Percentiles rank a stretch among this genome's conserved stretches.
These are phyloP conservation scores for Osmerus eperlanus DNA, from an alignment of 2,113 vertebrate species.

Conservation along the genomic window DNA sequence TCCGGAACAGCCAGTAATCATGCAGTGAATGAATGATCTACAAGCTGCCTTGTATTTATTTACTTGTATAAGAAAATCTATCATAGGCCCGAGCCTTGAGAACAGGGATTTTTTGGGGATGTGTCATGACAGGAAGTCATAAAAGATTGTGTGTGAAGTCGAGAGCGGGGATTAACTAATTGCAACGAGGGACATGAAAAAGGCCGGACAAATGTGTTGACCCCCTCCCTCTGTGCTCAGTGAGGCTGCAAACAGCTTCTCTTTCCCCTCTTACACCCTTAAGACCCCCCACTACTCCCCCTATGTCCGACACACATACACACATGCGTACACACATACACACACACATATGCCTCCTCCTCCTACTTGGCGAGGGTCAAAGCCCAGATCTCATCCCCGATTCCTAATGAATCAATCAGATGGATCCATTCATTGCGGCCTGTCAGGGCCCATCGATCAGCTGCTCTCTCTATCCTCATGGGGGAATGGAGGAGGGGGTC, in stretches of 20 bases:
- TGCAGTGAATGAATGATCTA: not conserved
- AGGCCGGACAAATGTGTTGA: slow-evolving; percentile 49
- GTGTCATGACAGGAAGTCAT: too few relatives aligned
- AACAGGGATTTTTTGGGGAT: not conserved
- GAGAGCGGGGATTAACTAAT: not conserved
- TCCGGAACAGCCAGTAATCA: not conserved
- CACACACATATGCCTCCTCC: slow-evolving; percentile 15
- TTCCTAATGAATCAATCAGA: slow-evolving; percentile 67
- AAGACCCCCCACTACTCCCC: slow-evolving; percentile 50
- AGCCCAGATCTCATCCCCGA: slow-evolving; percentile 29
- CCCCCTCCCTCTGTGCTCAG: slow-evolving; percentile 63
- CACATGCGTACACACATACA: slow-evolving; percentile 21
- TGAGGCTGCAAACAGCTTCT: slow-evolving; percentile 59
- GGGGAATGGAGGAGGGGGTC: slow-evolving; percentile 12
- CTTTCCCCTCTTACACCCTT: slow-evolving; percentile 57
- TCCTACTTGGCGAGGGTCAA: slow-evolving; percentile 35
- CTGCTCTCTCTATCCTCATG: slow-evolving; percentile 14
- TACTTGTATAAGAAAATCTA: not conserved
- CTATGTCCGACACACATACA: slow-evolving; percentile 4
- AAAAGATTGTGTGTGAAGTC: too few relatives aligned
- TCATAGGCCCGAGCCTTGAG: slow-evolving; percentile 23
- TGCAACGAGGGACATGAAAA: slow-evolving; percentile 33
- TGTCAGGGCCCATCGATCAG: slow-evolving; percentile 69
- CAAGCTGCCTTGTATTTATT: not conserved
- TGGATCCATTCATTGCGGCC: slow-evolving; percentile 61